Percentiles rank a stretch among this genome's conserved stretches.
phyloP scores from a whole-genome alignment of 2,113 vertebrate species.

The Pionites leucogaster region DNA sequence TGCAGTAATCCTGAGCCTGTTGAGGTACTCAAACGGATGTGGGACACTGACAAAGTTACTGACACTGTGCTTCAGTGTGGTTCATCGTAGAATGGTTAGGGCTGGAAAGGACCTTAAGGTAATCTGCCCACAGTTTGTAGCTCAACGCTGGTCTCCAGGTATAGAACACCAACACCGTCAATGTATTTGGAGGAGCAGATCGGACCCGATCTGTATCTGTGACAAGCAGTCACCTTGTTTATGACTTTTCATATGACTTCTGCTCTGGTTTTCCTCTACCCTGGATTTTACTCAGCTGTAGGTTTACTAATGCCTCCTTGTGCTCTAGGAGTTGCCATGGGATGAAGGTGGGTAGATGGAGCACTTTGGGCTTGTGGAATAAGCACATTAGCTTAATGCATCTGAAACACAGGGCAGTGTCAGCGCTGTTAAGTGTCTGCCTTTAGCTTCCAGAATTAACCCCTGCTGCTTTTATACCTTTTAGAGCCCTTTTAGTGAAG shows the following conservation, averaged over 20 bases:
- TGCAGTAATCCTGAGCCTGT: fast-evolving
- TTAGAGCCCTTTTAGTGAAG: not conserved
- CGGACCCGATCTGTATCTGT: not conserved
- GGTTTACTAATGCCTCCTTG: not conserved
- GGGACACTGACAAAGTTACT: not conserved
- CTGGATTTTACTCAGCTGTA: not conserved
- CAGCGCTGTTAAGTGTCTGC: fast-evolving
- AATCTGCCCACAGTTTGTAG: not conserved
- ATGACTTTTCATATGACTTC: not conserved
- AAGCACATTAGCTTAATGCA: not conserved
- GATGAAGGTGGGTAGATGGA: not conserved
- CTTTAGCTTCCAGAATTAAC: not conserved
- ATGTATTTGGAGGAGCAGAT: not conserved
- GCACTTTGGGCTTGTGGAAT: not conserved
- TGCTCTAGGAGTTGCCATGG: not conserved
- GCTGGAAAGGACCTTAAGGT: not conserved
- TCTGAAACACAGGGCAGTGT: not conserved
- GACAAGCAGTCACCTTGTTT: not conserved
- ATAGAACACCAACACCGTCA: not conserved
- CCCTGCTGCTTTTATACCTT: not conserved
- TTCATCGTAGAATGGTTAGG: not conserved
- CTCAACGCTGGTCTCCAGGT: not conserved
- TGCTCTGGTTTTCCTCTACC: not conserved
- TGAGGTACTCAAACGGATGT: fast-evolving
- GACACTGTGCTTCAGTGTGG: not conserved